Conservation (phyloP, 2,113 vertebrate genomes). For the Hemicordylus capensis region DNA sequence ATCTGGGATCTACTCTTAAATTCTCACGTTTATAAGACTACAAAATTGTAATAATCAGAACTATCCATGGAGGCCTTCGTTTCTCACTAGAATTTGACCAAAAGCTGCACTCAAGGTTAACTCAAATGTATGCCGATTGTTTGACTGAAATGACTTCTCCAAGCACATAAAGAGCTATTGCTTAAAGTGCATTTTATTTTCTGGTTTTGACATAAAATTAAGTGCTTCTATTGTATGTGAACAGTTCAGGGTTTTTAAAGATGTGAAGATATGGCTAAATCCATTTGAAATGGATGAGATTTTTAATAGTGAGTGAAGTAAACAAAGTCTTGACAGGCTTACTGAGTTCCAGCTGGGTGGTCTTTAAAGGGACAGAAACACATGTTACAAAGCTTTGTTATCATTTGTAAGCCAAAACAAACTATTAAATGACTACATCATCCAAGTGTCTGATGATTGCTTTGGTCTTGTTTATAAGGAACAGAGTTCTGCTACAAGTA, state of each 20-base stretch:
- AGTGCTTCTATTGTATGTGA: conserved; percentile 2
- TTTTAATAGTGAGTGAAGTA: background rate
- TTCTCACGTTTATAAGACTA: background rate
- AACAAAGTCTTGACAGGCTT: background rate
- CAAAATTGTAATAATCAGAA: background rate
- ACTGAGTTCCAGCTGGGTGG: background rate
- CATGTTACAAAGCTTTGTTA: background rate
- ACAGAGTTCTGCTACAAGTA: background rate
- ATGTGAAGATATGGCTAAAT: background rate
- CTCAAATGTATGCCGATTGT: background rate
- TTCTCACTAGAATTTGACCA: background rate
- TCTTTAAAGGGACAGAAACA: background rate
- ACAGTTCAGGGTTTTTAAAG: background rate
- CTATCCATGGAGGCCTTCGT: background rate
- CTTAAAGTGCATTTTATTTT: background rate
- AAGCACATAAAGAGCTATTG: background rate
- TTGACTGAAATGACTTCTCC: conserved; percentile 4
- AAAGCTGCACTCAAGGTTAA: background rate
- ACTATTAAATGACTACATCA: conserved; percentile 4
- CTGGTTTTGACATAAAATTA: background rate
- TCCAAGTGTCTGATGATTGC: background rate
- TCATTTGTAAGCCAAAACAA: background rate
- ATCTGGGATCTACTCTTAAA: background rate
- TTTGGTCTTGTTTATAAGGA: background rate
- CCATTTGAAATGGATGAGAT: background rate